Base-by-base conservation (phyloP, 2,113 vertebrate species). In the Odocoileus hemionus region DNA sequence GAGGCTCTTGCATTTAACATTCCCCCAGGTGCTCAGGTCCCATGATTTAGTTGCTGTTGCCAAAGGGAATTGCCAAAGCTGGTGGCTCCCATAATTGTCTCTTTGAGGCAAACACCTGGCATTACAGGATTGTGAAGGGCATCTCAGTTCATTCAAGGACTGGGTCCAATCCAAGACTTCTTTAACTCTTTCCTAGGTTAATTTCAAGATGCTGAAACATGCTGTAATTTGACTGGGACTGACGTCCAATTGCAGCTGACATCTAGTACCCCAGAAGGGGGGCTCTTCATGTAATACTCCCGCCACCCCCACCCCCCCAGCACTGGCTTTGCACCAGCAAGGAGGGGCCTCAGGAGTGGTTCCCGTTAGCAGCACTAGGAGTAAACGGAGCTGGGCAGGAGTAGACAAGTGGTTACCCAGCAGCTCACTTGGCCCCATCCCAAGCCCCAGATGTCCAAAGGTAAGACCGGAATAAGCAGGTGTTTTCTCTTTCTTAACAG, bases 21-120 rank as follows among this genome's bases (percentile, higher is more conserved):
- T 36, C 78, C 50, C 86, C 58, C 82, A 84, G 91, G 70, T 82
- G 76, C 76, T 54, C 96, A 96, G 10, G 83, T 96, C 61, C 60
- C n/a, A 23, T 14, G 33, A 25, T 60, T 94, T 58, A 14, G 16
- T n/a, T 79, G 60, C n/a, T 91, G 5, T 92, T 96, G 79, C 80
- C 93, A 96, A 88, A 91, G 55, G 79, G 91, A 95, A 97, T 76
- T 96, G 64, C 89, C 91, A 92, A 91, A 94, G 25, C 80, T 11
- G 3, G 54, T 85, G 67, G 76, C 89, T 80, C 54, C 95, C 61
- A 83, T 95, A 97, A 98, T 91, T 82, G 83, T 70, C 89, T 97
- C 97, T 98, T 90, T 89, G 95, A 97, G 95, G 87, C 0, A 0
- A 97, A 97, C 96, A 96, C 96, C 98, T 98, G 97, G 97, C 55